A percentile compares a stretch with the other conserved stretches of the same genome.
These are phyloP conservation scores for Brachystomella parvula DNA, from an alignment of 1,140 invertebrate genomes.

Conservation along the genomic window DNA sequence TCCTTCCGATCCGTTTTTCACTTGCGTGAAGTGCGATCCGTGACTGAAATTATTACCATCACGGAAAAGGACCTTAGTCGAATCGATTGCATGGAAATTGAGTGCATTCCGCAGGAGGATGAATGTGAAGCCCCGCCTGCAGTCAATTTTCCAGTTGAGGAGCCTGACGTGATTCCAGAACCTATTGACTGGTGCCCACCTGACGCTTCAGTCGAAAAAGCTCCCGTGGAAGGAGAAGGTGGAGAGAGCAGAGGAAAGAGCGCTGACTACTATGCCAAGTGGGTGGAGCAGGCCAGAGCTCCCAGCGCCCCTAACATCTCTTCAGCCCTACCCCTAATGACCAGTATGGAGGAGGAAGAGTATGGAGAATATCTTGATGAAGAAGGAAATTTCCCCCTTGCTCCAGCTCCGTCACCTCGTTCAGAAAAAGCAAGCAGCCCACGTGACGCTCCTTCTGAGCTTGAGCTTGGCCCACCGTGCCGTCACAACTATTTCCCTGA, in stretches of 20 bases:
- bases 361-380: background rate
- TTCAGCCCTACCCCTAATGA: background rate
- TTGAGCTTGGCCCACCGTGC: background rate
- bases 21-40: constrained; percentile 6
- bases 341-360: constrained; percentile 1
- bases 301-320: background rate
- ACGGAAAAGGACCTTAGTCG: background rate
- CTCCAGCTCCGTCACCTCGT: background rate
- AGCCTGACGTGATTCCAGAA: background rate
- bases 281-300: background rate
- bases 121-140: background rate
- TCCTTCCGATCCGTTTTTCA: constrained; percentile 25
- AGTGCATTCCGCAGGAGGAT: background rate
- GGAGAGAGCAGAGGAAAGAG: background rate
- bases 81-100: background rate
- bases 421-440: background rate
- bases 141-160: background rate
- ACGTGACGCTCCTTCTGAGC: background rate
- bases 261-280: background rate
- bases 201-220: background rate
- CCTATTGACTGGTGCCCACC: background rate
- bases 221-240: background rate
- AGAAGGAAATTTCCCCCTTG: background rate
- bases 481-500: background rate
- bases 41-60: background rate